These are phyloP conservation scores for Erpornis zantholeuca DNA, from an alignment of 2,113 vertebrate genomes.

Conservation along the genomic window DNA sequence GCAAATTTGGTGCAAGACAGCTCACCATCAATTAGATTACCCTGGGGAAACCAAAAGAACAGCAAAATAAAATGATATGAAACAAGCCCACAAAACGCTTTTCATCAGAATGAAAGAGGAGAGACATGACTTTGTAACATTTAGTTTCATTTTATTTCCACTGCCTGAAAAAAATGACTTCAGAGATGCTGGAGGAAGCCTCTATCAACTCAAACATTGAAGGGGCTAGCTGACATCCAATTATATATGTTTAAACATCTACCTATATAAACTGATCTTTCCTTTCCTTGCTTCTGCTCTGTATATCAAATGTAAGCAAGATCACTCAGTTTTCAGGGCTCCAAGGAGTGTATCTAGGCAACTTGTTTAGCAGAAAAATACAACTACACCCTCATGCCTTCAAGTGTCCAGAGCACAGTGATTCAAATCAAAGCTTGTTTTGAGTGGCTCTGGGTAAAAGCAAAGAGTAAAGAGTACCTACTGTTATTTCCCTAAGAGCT, in stretches of 20 bases:
- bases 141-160: background rate
- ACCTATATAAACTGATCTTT: background rate
- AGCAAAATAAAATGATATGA: background rate
- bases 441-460: background rate
- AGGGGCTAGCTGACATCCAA: background rate
- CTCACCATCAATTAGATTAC: background rate
- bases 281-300: background rate
- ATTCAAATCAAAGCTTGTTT: background rate
- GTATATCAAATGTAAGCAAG: background rate
- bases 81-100: background rate
- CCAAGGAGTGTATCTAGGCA: background rate
- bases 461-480: rapidly evolving
- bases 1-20: background rate
- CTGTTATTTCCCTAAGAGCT: background rate
- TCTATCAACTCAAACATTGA: background rate
- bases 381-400: background rate
- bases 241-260: background rate
- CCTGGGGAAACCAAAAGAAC: background rate
- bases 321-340: background rate
- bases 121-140: background rate
- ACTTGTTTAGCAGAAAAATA: background rate
- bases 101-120: background rate
- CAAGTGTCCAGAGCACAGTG: background rate
- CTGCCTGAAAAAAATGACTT: background rate
- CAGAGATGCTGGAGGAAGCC: background rate